These are phyloP conservation scores for Macrophya alboannulata DNA, from an alignment of 2,888 invertebrate species.

Conservation along the genomic window DNA sequence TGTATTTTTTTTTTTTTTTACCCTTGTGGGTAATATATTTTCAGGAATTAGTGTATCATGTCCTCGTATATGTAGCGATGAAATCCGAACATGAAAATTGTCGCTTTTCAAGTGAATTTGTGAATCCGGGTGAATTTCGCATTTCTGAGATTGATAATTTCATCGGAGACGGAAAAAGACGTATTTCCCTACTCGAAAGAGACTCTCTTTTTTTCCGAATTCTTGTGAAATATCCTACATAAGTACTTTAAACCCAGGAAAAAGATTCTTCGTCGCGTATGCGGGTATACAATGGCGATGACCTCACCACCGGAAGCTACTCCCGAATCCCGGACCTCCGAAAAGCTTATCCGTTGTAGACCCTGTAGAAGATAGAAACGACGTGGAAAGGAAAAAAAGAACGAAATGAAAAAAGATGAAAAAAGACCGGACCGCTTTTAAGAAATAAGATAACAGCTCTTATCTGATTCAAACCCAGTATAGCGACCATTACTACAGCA, in stretches of 20 bases:
- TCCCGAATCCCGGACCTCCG: conserved; percentile 18
- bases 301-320: conserved; percentile 42
- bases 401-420: too few species aligned
- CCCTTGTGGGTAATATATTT: not conserved
- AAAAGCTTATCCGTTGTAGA: conserved; percentile 31
- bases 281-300: not conserved
- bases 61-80: not conserved
- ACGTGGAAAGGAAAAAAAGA: not conserved
- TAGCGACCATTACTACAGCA: not conserved
- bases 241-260: not conserved
- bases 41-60: not conserved
- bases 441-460: conserved; percentile 11
- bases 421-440: not conserved
- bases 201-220: not conserved
- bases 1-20: not conserved
- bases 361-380: not conserved
- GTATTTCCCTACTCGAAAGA: not conserved
- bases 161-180: not conserved
- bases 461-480: not conserved
- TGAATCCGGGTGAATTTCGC: not conserved
- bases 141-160: not conserved
- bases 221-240: not conserved
- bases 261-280: not conserved
- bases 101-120: not conserved
- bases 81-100: not conserved